phyloP scores from a whole-genome alignment of 2,113 vertebrate genomes.

The Oryzias woworae region DNA sequence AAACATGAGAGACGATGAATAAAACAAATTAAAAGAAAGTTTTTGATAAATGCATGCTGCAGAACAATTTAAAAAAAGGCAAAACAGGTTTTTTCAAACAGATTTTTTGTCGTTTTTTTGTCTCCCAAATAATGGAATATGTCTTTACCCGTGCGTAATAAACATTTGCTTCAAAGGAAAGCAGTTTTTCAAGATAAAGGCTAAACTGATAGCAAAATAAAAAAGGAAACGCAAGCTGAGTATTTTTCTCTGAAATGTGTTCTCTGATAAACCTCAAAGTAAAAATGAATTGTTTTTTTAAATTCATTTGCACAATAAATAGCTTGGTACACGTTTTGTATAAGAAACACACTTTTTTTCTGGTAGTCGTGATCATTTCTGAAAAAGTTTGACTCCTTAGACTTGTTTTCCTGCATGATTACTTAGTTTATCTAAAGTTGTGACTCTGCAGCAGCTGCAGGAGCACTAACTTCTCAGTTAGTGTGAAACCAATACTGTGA shows the following conservation, averaged over 20 bases:
- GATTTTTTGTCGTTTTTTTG: too few relatives aligned
- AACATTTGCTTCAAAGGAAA: too few relatives aligned
- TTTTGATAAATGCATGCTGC: not conserved
- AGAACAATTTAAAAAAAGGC: not conserved
- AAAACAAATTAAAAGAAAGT: constrained; percentile 14
- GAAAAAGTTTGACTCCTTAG: constrained; percentile 1
- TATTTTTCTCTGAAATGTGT: too few relatives aligned
- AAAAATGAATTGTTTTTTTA: too few relatives aligned
- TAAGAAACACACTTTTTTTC: not conserved
- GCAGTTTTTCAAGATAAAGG: too few relatives aligned
- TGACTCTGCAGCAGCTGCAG: not conserved
- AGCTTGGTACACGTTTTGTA: too few relatives aligned
- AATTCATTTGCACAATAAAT: too few relatives aligned
- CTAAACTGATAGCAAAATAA: too few relatives aligned
- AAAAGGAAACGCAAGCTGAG: too few relatives aligned
- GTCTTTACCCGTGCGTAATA: too few relatives aligned
- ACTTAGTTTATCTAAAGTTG: constrained; percentile 24
- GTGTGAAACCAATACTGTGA: not conserved
- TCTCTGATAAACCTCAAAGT: too few relatives aligned
- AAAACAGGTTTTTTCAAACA: not conserved
- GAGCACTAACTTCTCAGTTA: constrained; percentile 7
- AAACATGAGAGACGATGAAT: constrained; percentile 7
- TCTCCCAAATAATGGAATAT: too few relatives aligned
- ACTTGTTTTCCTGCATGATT: constrained; percentile 19
- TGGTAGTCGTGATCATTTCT: not conserved